phyloP scores from a whole-genome alignment of 2,888 invertebrate genomes.

The Polia nebulosa region DNA sequence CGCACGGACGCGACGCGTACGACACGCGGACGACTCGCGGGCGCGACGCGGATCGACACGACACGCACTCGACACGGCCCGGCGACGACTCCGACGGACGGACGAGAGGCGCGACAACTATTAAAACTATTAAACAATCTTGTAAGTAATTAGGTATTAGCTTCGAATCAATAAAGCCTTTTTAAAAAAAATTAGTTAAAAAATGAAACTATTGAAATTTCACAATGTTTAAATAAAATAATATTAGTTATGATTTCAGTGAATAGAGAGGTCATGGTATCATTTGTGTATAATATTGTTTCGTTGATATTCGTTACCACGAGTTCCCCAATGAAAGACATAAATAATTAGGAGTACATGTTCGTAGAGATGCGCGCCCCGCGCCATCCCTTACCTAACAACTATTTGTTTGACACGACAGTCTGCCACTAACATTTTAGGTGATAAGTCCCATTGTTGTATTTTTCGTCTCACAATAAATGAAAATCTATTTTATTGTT shows the following conservation, averaged over 20 bases:
- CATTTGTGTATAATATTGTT: conserved; percentile 86
- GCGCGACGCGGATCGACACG: conserved; percentile 61
- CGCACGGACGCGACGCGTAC: conserved; percentile 63
- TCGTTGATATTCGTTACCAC: conserved; percentile 89
- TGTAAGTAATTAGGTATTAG: conserved; percentile 91
- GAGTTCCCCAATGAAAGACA: conserved; percentile 90
- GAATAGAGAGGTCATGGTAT: conserved; percentile 86
- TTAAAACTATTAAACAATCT: conserved; percentile 89
- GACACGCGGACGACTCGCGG: conserved; percentile 58
- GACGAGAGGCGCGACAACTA: conserved; percentile 81
- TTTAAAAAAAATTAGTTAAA: conserved; percentile 89
- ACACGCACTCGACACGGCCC: conserved; percentile 48
- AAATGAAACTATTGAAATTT: conserved; percentile 88
- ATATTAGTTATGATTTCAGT: conserved; percentile 89
- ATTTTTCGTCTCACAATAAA: conserved; percentile 92
- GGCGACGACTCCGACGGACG: conserved; percentile 58
- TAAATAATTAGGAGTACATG: conserved; percentile 85
- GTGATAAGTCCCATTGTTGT: conserved; percentile 91
- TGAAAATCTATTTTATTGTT: conserved; percentile 92
- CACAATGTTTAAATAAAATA: conserved; percentile 87
- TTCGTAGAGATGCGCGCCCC: conserved; percentile 60
- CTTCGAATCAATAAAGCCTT: conserved; percentile 91
- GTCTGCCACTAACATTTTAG: conserved; percentile 91
- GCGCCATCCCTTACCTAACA: conserved; percentile 74
- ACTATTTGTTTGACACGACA: conserved; percentile 89